Evolutionary conservation across 2,113 vertebrate species (phyloP).

Genomic region (Dasyornis broadbenti): DNA sequence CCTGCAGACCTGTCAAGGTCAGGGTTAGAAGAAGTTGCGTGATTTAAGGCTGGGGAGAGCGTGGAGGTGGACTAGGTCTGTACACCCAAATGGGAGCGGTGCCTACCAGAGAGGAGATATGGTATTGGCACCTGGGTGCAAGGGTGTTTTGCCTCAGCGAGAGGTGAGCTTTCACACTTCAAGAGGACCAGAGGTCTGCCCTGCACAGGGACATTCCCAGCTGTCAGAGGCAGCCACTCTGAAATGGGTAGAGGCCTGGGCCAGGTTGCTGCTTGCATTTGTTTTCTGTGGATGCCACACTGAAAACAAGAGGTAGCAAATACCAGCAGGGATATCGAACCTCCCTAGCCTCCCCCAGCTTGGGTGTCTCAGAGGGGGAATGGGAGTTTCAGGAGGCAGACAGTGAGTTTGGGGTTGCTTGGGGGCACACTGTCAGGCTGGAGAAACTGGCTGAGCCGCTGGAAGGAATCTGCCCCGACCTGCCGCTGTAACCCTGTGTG

Average conservation of each 20-base stretch:
- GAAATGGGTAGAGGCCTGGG: neutral
- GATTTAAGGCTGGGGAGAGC: neutral
- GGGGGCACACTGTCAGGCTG: neutral
- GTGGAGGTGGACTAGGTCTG: accelerated
- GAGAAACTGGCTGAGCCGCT: conserved; percentile 30
- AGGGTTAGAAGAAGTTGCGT: neutral
- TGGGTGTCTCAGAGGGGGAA: neutral
- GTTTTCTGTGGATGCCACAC: neutral
- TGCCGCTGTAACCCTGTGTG: neutral
- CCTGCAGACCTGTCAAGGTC: neutral
- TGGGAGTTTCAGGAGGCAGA: neutral
- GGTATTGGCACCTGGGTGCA: accelerated
- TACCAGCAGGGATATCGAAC: neutral
- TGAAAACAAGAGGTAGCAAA: neutral
- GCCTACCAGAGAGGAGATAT: accelerated
- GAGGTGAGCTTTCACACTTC: neutral
- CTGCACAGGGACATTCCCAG: neutral
- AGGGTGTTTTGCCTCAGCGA: accelerated
- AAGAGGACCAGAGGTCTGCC: neutral
- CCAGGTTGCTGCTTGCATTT: neutral
- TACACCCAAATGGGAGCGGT: accelerated
- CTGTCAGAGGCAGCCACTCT: neutral
- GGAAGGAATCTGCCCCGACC: conserved; percentile 41
- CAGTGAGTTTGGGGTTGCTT: neutral
- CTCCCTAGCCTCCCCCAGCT: neutral